Percentiles rank a stretch among this genome's conserved stretches.
Conservation (phyloP, 2,113 vertebrate species). For the Tonatia bakeri region DNA sequence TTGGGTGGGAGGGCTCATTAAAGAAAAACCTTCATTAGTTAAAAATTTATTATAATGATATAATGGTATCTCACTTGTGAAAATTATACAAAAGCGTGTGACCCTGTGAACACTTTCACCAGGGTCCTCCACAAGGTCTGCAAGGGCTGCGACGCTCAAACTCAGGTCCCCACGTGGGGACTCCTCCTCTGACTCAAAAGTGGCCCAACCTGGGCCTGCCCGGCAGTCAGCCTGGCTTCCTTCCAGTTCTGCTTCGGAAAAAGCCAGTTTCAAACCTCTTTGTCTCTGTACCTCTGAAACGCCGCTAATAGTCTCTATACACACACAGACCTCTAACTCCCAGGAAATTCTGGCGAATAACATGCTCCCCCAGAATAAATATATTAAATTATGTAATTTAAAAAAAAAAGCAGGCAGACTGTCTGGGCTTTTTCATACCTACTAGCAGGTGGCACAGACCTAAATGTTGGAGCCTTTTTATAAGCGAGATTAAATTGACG, state of each 20-base stretch:
- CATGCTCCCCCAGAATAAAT: slow-evolving; percentile 62
- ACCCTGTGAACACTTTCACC: background rate
- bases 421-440: slow-evolving; percentile 66
- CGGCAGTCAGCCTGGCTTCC: background rate
- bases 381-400: slow-evolving; percentile 64
- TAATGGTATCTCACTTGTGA: background rate
- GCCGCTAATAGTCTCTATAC: slow-evolving; percentile 38
- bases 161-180: background rate
- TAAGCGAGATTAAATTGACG: slow-evolving; percentile 73
- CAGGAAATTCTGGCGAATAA: slow-evolving; percentile 62
- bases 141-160: background rate
- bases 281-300: slow-evolving; percentile 54
- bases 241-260: background rate
- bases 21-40: background rate
- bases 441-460: slow-evolving; percentile 72
- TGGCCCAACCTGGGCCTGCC: background rate
- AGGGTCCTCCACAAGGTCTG: background rate
- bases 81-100: background rate
- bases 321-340: slow-evolving; percentile 43
- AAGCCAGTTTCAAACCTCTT: background rate
- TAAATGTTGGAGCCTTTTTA: slow-evolving; percentile 66
- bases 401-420: slow-evolving; percentile 45
- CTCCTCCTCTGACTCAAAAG: background rate
- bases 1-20: too few relatives aligned
- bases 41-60: background rate